These are phyloP conservation scores for Trichacis sp. DNA, from an alignment of 2,888 invertebrate genomes.

Conservation along the genomic window DNA sequence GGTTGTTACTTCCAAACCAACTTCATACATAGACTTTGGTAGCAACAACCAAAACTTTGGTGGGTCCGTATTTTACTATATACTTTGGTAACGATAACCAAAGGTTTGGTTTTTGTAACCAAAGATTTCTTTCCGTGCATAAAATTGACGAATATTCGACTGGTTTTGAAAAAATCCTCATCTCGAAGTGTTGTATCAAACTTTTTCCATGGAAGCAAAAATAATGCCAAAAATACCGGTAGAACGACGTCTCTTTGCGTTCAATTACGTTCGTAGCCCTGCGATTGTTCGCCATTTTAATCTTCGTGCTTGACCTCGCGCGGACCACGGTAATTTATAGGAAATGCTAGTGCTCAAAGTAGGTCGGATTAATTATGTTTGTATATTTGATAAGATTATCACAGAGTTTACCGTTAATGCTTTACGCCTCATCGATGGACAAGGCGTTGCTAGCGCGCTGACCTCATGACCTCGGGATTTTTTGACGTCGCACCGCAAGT, in stretches of 20 bases:
- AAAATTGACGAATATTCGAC: too few species aligned
- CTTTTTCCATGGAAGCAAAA: constrained; percentile 1
- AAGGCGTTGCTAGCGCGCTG: constrained; percentile 40
- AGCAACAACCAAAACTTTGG: too few species aligned
- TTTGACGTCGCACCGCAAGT: neutral
- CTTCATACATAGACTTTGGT: too few species aligned
- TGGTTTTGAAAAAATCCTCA: too few species aligned
- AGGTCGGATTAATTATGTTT: constrained; percentile 9
- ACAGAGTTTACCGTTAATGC: constrained; percentile 36
- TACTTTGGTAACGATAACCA: too few species aligned
- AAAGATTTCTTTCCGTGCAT: too few species aligned
- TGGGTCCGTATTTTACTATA: too few species aligned
- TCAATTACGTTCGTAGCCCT: neutral
- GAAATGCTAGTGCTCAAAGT: constrained; percentile 1
- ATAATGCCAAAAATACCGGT: neutral
- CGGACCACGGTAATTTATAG: neutral
- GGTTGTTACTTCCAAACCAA: too few species aligned
- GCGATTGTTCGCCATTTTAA: neutral
- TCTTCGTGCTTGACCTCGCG: neutral
- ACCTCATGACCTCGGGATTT: constrained; percentile 17
- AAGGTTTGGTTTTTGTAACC: too few species aligned
- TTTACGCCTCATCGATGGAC: constrained; percentile 41
- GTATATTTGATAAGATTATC: constrained; percentile 8
- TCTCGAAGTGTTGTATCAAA: too few species aligned
- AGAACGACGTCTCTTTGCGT: neutral